Base-by-base conservation (phyloP, 2,888 invertebrate genomes). In the Fragum fragum region DNA sequence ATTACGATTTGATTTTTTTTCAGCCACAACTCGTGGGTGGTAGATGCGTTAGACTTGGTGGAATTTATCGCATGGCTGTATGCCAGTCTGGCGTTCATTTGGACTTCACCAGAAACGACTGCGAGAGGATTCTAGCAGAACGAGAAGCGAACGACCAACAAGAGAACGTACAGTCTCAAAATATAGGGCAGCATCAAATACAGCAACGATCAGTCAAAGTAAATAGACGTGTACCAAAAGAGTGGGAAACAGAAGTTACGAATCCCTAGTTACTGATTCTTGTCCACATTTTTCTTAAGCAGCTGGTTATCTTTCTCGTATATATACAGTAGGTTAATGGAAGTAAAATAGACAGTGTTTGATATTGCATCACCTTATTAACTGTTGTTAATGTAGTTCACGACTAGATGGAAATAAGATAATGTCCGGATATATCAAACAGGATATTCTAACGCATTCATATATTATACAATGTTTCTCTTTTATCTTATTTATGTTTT, bases 71-170 rank as follows among this genome's bases (percentile, higher is more conserved):
- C 9, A 68, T 61, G 63, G 76, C 83, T 1, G 85, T 81, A 0
- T 86, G 85, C 61, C 85, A 86, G 61, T 80, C 85, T 0, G 85
- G 85, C n/a, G 78, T 86, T 18, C 81, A 86, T 36, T 59, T 86
- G 26, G 83, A 78, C 70, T 70, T 86, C 32, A 63, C 68, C 23
- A 81, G 57, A 28, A 29, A 70, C 36, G 69, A 78, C 7, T 85
- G 85, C 32, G 29, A 80, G 26, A 3, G n/a, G 26, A 78, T 81
- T 2, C 53, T 84, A 32, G 39, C 71, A 0, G 75, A 28, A 1
- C 66, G 77, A 47, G 73, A 76, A 42, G 18, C 29, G 23, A 21
- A 26, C n/a, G 68, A 14, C 28, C 68, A 68, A 36, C 32, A 14
- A 9, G 21, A 68, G 2, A 21, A 6, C 21, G 21, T 42, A n/a